Evolutionary conservation across 2,113 vertebrate species (phyloP).

Genomic region (Scolopax mira): DNA sequence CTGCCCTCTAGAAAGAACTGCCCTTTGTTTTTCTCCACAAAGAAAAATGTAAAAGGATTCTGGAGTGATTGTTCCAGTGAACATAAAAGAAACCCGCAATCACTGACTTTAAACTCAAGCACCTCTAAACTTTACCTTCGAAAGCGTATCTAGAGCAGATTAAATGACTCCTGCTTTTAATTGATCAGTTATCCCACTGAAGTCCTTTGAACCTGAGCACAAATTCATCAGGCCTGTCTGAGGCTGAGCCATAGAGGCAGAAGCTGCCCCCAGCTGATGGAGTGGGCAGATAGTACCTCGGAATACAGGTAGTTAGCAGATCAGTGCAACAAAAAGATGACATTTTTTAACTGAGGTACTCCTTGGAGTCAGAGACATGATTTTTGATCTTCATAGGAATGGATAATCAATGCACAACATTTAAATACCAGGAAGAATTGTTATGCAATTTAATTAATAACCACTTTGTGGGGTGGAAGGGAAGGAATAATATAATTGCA

Average conservation of each 20-base stretch:
- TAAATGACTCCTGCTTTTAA: conserved; percentile 11
- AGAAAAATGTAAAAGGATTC: background rate
- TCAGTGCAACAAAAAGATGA: background rate
- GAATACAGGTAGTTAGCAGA: background rate
- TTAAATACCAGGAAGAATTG: background rate
- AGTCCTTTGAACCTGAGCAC: background rate
- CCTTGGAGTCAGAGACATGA: background rate
- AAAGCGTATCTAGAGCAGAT: background rate
- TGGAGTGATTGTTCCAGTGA: background rate
- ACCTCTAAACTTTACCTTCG: background rate
- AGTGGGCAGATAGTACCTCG: background rate
- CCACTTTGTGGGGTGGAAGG: background rate
- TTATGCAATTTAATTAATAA: conserved; percentile 4
- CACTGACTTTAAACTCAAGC: background rate
- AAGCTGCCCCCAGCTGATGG: background rate
- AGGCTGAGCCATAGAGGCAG: background rate
- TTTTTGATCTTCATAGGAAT: background rate
- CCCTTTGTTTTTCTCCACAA: background rate
- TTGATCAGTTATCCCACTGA: background rate
- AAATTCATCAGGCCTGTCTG: fast-evolving
- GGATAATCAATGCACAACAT: background rate
- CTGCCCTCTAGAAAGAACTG: background rate
- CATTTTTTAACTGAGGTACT: background rate
- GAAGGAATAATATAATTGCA: background rate
- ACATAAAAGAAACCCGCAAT: background rate